These are phyloP conservation scores for Apoda limacodes DNA, from an alignment of 2,888 invertebrate genomes.

Conservation along the genomic window DNA sequence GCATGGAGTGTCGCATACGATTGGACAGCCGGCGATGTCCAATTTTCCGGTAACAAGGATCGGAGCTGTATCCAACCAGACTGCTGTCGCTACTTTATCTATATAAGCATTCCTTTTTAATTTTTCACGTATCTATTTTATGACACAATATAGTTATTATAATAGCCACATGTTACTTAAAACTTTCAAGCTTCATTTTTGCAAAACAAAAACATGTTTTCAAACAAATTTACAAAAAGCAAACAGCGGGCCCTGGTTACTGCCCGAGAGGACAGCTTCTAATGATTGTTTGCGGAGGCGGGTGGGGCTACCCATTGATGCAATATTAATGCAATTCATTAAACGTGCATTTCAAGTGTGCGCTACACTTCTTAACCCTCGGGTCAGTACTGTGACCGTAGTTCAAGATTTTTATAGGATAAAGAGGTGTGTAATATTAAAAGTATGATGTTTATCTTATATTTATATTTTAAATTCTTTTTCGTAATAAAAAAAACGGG, in stretches of 20 bases:
- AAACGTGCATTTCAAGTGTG: slow-evolving; percentile 58
- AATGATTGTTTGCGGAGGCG: slow-evolving; percentile 63
- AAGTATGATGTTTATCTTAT: too few species aligned
- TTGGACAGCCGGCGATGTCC: slow-evolving; percentile 62
- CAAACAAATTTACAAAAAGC: slow-evolving; percentile 53
- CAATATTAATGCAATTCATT: slow-evolving; percentile 72
- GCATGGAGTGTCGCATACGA: slow-evolving; percentile 66
- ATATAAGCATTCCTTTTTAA: too few species aligned
- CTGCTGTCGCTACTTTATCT: too few species aligned
- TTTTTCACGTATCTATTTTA: too few species aligned
- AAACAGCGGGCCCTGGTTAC: slow-evolving; percentile 36
- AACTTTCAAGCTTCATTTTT: neutral
- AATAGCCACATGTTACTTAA: neutral
- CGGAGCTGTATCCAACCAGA: slow-evolving; percentile 3
- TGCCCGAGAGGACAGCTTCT: slow-evolving; percentile 30
- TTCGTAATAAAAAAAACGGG: too few species aligned
- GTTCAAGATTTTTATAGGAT: neutral
- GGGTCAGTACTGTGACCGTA: slow-evolving; percentile 1
- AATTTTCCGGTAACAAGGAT: slow-evolving; percentile 62
- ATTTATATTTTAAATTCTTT: too few species aligned
- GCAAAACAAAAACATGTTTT: slow-evolving; percentile 29
- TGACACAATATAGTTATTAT: too few species aligned
- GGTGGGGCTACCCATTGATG: slow-evolving; percentile 61
- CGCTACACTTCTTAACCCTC: slow-evolving; percentile 22
- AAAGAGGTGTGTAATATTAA: too few species aligned